phyloP scores from a whole-genome alignment of 2,797 vertebrate genomes.

The Halcyon leucocephala region DNA sequence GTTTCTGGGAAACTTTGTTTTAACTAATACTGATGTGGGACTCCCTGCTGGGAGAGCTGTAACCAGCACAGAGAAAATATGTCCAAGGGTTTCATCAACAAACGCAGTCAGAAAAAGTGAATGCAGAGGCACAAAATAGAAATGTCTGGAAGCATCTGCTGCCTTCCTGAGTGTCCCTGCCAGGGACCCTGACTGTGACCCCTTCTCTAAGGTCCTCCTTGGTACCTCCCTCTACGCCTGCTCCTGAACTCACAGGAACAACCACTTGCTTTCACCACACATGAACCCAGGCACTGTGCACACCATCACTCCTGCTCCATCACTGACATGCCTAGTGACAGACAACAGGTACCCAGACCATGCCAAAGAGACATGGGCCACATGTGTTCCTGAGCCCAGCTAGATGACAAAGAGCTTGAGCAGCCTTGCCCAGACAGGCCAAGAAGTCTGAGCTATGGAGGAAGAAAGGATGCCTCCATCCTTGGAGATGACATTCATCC shows the following conservation, averaged over 20 bases:
- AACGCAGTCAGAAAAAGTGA: background rate
- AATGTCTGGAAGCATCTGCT: background rate
- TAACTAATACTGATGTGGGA: background rate
- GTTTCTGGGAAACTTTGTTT: background rate
- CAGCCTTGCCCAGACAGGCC: background rate
- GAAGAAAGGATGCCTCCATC: background rate
- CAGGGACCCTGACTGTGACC: background rate
- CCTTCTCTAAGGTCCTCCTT: background rate
- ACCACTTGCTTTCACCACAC: background rate
- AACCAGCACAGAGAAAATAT: background rate
- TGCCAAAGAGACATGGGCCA: background rate
- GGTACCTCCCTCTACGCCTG: accelerated
- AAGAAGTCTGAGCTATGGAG: background rate
- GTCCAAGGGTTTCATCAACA: background rate
- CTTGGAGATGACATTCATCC: background rate
- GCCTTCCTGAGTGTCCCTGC: background rate
- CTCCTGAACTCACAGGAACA: background rate
- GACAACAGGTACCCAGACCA: background rate
- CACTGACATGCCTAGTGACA: background rate
- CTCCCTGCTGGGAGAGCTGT: background rate
- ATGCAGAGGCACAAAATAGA: background rate
- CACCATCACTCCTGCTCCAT: background rate
- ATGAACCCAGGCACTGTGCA: accelerated
- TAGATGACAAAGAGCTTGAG: background rate
- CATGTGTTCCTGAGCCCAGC: background rate